Conservation (phyloP, 2,888 invertebrate species). For the Patella pellucida region DNA sequence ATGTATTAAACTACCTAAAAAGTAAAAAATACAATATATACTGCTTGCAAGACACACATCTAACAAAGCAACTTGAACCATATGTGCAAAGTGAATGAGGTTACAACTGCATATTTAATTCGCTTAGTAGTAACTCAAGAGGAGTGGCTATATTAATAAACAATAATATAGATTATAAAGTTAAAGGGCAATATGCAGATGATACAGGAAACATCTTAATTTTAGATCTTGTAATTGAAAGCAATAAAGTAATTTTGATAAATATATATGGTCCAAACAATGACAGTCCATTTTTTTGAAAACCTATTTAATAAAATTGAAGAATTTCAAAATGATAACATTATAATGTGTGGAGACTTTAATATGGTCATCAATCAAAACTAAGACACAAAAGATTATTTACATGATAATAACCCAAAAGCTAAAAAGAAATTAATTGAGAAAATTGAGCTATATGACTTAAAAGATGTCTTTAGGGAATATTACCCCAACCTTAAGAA, state of each 20-base stretch:
- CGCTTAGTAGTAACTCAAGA: slow-evolving; percentile 1
- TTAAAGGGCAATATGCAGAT: neutral
- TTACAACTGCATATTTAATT: neutral
- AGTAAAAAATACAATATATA: neutral
- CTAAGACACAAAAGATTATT: slow-evolving; percentile 10
- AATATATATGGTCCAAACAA: slow-evolving; percentile 20
- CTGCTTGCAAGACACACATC: neutral
- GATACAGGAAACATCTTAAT: neutral
- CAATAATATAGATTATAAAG: slow-evolving; percentile 21
- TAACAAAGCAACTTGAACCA: neutral
- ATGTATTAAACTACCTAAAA: too few relatives aligned
- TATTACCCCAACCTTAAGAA: too few relatives aligned
- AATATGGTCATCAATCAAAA: slow-evolving; percentile 10
- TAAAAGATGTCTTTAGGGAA: neutral
- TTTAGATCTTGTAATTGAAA: slow-evolving; percentile 6
- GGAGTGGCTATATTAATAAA: slow-evolving; percentile 12
- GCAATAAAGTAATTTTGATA: neutral
- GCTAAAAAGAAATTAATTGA: neutral
- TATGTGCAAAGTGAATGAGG: neutral
- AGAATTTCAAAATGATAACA: neutral
- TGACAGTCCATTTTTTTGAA: slow-evolving; percentile 16
- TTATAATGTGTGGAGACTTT: slow-evolving; percentile 16
- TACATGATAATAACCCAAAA: slow-evolving; percentile 9
- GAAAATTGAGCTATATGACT: neutral
- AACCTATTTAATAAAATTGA: slow-evolving; percentile 3